Evolutionary conservation across 1,140 invertebrate genomes (phyloP), one percentile per base, ranked within the genome.

Genomic region (Pissodes strobi): DNA sequence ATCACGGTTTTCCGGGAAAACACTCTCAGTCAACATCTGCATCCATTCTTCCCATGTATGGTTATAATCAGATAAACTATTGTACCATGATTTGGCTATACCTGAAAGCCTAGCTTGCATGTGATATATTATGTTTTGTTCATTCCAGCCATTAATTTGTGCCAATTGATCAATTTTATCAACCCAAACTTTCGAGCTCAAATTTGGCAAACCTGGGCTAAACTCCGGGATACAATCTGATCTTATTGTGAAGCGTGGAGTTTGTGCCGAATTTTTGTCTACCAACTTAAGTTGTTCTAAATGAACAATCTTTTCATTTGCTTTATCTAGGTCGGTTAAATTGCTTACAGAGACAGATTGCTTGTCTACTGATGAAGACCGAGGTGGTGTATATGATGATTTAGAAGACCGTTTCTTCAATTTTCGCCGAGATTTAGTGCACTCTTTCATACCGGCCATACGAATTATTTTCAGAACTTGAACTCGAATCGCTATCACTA

Each of bases 101-200:
- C 64, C 64, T 12, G 22, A 8, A 8, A 66, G 22, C 5, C 48
- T 1, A 12, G 15, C 12, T 43, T 66, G 64, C 64, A 61, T 66
- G 17, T 60, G 39, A 17, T 43, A 66, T 13, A 66, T 61, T 2
- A 19, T 66, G 13, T 18, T 43, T 2, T 25, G n/a, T 6, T 66
- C 57, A 61, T 66, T 37, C 64, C 57, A 66, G 3, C 23, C 13
- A 37, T 66, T 66, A 4, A 61, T 34, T 15, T 37, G 6, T 34
- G 10, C 10, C 3, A 66, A 15, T 48, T 66, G 64, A 13, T 66
- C 64, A n/a, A 66, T 55, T 38, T 66, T 66, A 10, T 66, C 48
- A 2, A 66, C 3, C 64, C 64, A 66, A 13, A 58, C 25, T 5
- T 13, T 48, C 1, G 38, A 10, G 12, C 25, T 30, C 17, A 57